Base-by-base conservation (phyloP, 2,888 invertebrate genomes). In the Arenicola marina region DNA sequence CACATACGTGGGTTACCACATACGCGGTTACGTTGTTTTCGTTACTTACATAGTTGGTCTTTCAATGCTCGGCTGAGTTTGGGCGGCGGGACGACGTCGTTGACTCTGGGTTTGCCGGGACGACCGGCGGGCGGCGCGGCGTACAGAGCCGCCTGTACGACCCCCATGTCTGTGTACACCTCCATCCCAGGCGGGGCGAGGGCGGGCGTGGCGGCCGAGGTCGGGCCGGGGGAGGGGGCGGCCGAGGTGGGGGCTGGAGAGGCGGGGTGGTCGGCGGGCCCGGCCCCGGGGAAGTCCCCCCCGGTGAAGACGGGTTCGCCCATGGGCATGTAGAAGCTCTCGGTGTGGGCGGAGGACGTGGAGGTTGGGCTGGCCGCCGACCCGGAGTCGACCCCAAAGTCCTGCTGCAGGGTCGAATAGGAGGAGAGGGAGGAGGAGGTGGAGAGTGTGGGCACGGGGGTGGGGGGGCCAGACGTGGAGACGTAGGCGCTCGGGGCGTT, bases 261-360 rank as follows among this genome's bases (percentile, higher is more conserved):
- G n/a, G n/a, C n/a, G n/a, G n/a, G n/a, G n/a, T n/a, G n/a, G n/a
- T n/a, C n/a, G n/a, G n/a, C n/a, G n/a, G n/a, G n/a, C n/a, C n/a
- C n/a, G n/a, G n/a, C n/a, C n/a, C n/a, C n/a, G n/a, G n/a, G n/a
- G n/a, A n/a, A n/a, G 26, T 48, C 48, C 7, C 48, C 48, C 7
- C 11, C 26, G 26, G 48, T 48, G 48, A n/a, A 7, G 7, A 24
- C 26, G 26, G 48, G n/a, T 38, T 15, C 11, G 7, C 7, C 15
- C 48, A 48, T 48, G 26, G 48, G 48, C 48, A 48, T 48, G 48
- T 48, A 48, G 48, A 48, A 48, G 26, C 48, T 24, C 7, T 11
- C n/a, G 18, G 11, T 38, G 11, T 18, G 11, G 11, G 11, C 38
- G 18, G 11, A 18, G 11, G 38, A 15, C 11, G 11, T 38, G 18